Percentiles rank a stretch among this genome's conserved stretches.
Conservation (phyloP, 1,140 invertebrate genomes). For the Eriosoma lanigerum region DNA sequence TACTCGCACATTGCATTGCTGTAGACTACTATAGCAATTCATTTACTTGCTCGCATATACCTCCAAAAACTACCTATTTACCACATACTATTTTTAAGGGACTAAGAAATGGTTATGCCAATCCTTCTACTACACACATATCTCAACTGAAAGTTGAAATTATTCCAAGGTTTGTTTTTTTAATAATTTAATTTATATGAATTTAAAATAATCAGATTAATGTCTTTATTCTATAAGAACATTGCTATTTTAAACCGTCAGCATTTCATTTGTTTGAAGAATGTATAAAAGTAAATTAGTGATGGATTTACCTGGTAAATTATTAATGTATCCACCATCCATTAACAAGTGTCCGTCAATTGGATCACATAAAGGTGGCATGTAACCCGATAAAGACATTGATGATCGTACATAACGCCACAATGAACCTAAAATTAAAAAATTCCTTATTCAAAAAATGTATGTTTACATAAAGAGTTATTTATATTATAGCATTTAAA, state of each 20-base stretch:
- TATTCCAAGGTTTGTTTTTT: too few relatives aligned
- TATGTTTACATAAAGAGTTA: neutral
- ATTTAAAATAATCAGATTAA: too few relatives aligned
- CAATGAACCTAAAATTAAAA: slow-evolving; percentile 81
- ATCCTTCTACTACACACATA: slow-evolving; percentile 12
- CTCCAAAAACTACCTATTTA: slow-evolving; percentile 70
- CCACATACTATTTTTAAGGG: slow-evolving; percentile 48
- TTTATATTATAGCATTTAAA: neutral
- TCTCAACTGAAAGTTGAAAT: neutral
- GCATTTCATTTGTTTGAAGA: neutral
- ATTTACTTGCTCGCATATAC: slow-evolving; percentile 95
- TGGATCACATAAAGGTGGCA: slow-evolving; percentile 98
- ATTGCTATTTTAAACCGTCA: too few relatives aligned
- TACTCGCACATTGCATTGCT: too few relatives aligned
- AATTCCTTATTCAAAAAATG: slow-evolving; percentile 31
- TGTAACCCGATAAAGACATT: slow-evolving; percentile 98
- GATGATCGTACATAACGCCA: slow-evolving; percentile 98
- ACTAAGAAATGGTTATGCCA: neutral
- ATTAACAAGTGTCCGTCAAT: slow-evolving; percentile 95
- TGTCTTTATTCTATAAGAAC: too few relatives aligned
- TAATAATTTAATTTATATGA: too few relatives aligned
- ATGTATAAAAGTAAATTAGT: slow-evolving; percentile 2
- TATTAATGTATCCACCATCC: slow-evolving; percentile 99
- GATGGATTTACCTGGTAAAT: slow-evolving; percentile 84
- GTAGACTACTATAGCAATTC: too few relatives aligned